Percentiles rank a stretch among this genome's conserved stretches.
Conservation (phyloP, 2,888 invertebrate genomes). For the Dicranocentrus wangi region DNA sequence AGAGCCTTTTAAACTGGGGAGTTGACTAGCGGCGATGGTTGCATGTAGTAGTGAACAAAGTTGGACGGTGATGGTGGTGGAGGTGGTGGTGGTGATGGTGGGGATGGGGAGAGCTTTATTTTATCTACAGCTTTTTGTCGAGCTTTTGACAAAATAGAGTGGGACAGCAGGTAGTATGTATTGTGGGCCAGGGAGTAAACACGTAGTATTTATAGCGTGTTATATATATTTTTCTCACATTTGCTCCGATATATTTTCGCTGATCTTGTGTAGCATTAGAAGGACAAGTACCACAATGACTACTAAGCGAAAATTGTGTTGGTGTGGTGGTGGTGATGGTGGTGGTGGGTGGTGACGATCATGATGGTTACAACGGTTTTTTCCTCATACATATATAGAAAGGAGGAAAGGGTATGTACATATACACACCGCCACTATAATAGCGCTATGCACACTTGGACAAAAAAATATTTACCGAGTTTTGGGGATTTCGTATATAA, state of each 20-base stretch:
- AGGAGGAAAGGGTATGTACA: no score
- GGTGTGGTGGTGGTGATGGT: not conserved
- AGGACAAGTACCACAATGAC: conserved; percentile 5
- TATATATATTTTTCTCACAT: no score
- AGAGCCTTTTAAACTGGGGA: conserved; percentile 25
- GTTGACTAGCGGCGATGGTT: not conserved
- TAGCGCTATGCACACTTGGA: no score
- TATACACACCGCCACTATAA: no score
- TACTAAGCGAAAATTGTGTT: conserved; percentile 6
- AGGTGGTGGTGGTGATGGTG: not conserved
- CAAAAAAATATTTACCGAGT: conserved; percentile 23
- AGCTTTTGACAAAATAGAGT: conserved; percentile 18
- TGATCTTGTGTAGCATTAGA: conserved; percentile 8
- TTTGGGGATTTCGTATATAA: not conserved
- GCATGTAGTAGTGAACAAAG: not conserved
- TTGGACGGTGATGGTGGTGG: not conserved
- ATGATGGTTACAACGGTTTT: not conserved
- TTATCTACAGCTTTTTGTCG: conserved; percentile 13
- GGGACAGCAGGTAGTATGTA: conserved; percentile 9
- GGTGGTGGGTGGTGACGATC: not conserved
- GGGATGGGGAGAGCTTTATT: not conserved
- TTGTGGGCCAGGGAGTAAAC: not conserved
- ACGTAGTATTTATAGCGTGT: no score
- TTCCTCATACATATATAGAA: no score
- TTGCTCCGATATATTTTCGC: not conserved